Evolutionary conservation across 1,140 invertebrate genomes (phyloP).

Genomic region (Diorhabda elongata): DNA sequence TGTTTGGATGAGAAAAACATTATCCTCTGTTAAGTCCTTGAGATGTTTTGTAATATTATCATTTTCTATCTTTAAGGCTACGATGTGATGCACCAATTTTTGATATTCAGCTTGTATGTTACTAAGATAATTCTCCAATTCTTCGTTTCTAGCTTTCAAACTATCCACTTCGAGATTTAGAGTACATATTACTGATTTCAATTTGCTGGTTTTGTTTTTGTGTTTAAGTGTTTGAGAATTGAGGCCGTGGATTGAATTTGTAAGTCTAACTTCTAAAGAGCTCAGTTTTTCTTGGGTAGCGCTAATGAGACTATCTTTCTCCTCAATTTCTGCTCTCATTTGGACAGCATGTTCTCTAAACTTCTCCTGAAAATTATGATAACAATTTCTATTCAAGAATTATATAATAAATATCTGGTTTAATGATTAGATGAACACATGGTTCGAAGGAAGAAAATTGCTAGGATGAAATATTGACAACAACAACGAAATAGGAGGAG

Average conservation of each 20-base stretch:
- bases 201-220: slow-evolving; percentile 28
- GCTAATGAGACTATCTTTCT: slow-evolving; percentile 39
- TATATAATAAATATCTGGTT: not conserved
- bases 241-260: slow-evolving; percentile 34
- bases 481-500: too few relatives aligned
- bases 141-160: not conserved
- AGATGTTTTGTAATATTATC: slow-evolving; percentile 9
- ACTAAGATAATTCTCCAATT: not conserved
- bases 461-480: too few relatives aligned
- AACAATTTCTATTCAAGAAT: not conserved
- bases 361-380: slow-evolving; percentile 33
- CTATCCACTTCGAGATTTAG: slow-evolving; percentile 3
- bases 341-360: slow-evolving; percentile 34
- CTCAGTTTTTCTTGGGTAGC: slow-evolving; percentile 41
- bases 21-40: not conserved
- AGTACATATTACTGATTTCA: slow-evolving; percentile 11
- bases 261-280: slow-evolving; percentile 38
- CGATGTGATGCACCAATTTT: not conserved
- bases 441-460: too few relatives aligned
- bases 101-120: not conserved
- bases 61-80: not conserved
- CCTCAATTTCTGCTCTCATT: slow-evolving; percentile 39
- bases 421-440: too few relatives aligned
- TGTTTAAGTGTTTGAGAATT: slow-evolving; percentile 30
- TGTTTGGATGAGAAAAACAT: slow-evolving; percentile 5